phyloP scores from a whole-genome alignment of 2,113 vertebrate species.

The Osmerus eperlanus region DNA sequence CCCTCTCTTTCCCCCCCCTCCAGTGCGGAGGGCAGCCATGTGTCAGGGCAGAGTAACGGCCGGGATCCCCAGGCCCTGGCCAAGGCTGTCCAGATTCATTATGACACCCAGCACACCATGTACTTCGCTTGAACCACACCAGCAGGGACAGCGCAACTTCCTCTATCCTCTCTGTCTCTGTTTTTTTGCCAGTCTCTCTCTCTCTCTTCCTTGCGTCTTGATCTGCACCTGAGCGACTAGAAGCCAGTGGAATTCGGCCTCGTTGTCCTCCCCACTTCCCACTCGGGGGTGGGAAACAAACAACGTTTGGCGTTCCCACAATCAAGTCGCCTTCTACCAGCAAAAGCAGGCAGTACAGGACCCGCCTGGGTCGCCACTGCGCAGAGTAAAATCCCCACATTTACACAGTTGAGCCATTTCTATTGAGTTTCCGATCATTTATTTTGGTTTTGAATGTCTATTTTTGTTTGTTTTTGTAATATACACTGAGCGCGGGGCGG shows the following conservation, averaged over 20 bases:
- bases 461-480: conserved; percentile 67
- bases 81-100: conserved; percentile 98
- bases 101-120: conserved; percentile 98
- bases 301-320: conserved; percentile 50
- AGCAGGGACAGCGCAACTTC: conserved; percentile 44
- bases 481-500: conserved; percentile 71
- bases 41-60: conserved; percentile 97
- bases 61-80: conserved; percentile 95
- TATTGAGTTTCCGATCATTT: conserved; percentile 59
- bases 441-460: conserved; percentile 59
- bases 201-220: conserved; percentile 46
- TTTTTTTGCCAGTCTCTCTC: conserved; percentile 21
- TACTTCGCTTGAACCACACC: conserved; percentile 88
- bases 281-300: conserved; percentile 51
- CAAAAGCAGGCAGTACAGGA: conserved; percentile 82
- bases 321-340: conserved; percentile 82
- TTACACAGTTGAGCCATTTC: conserved; percentile 85
- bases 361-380: conserved; percentile 73
- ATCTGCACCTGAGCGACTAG: conserved; percentile 69
- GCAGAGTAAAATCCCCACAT: conserved; percentile 62
- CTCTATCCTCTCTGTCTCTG: conserved; percentile 25
- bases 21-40: conserved; percentile 97
- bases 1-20: conserved; percentile 26
- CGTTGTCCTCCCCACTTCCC: conserved; percentile 34
- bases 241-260: conserved; percentile 47